A percentile compares a stretch with the other conserved stretches of the same genome.
phyloP scores from a whole-genome alignment of 2,797 vertebrate genomes.

The Taenioides sp. region DNA sequence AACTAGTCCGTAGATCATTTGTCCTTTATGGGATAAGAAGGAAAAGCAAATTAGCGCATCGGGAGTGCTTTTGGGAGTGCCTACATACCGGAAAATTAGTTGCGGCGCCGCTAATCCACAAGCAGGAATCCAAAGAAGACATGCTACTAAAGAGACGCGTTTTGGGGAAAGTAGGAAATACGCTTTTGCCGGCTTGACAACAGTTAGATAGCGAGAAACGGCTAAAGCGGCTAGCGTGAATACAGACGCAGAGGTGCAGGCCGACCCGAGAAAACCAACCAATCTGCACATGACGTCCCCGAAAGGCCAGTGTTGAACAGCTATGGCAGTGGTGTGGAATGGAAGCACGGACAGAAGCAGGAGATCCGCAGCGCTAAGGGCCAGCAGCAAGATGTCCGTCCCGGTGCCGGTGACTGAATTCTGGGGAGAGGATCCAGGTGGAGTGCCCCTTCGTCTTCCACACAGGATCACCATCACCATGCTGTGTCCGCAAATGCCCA shows the following conservation, averaged over 20 bases:
- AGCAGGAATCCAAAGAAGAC: conserved; percentile 73
- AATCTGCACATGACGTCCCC: conserved; percentile 73
- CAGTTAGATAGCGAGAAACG: conserved; percentile 74
- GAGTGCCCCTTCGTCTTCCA: conserved; percentile 35
- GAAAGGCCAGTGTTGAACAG: conserved; percentile 73
- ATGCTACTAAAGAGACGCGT: conserved; percentile 37
- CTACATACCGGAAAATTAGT: conserved; percentile 68
- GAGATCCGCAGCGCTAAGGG: conserved; percentile 74
- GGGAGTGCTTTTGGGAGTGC: not conserved
- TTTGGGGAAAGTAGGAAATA: conserved; percentile 61
- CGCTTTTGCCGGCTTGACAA: conserved; percentile 69
- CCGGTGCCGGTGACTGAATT: conserved; percentile 51
- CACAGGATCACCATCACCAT: conserved; percentile 75
- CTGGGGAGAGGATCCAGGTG: conserved; percentile 11
- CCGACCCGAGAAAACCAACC: conserved; percentile 73
- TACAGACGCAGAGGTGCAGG: conserved; percentile 72
- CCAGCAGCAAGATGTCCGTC: conserved; percentile 75
- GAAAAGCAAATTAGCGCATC: conserved; percentile 69
- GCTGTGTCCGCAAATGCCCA: conserved; percentile 71
- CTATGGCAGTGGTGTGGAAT: conserved; percentile 72
- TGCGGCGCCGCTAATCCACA: conserved; percentile 71
- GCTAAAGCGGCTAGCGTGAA: conserved; percentile 75
- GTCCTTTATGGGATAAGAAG: conserved; percentile 63
- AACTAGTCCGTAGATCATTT: conserved; percentile 71
- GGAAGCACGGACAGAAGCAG: conserved; percentile 74